phyloP scores from a whole-genome alignment of 2,113 vertebrate species.

The human (Homo sapiens) region DNA sequence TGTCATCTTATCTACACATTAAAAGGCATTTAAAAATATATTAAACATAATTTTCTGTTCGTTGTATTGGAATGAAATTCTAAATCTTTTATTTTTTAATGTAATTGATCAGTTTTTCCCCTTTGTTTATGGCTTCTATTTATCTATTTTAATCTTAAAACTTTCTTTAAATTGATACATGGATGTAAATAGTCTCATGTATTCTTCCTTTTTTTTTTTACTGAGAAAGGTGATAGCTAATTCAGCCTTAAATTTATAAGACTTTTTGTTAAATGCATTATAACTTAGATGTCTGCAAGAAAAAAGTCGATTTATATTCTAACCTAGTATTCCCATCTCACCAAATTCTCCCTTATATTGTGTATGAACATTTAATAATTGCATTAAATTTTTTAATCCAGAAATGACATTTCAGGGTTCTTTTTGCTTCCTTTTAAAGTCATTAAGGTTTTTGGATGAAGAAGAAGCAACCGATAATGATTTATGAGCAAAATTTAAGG shows the following conservation, averaged over 20 bases:
- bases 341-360: neutral
- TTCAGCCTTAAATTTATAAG: neutral
- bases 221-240: neutral
- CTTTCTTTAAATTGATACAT: neutral
- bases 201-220: neutral
- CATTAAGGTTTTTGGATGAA: slow-evolving; percentile 93
- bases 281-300: neutral
- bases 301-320: slow-evolving; percentile 5
- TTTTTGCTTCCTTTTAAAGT: slow-evolving; percentile 81
- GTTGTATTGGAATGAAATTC: neutral
- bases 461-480: slow-evolving; percentile 97
- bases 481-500: slow-evolving; percentile 94
- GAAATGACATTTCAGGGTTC: neutral
- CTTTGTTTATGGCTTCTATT: neutral
- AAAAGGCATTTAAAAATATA: neutral
- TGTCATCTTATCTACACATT: neutral
- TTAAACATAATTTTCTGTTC: neutral
- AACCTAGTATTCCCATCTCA: neutral
- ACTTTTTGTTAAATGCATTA: slow-evolving; percentile 1
- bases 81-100: slow-evolving; percentile 31
- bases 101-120: neutral
- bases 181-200: neutral
- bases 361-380: neutral
- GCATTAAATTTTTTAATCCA: neutral
- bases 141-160: slow-evolving; percentile 42